Percentiles rank a stretch among this genome's conserved stretches.
Evolutionary conservation across 2,113 vertebrate species (phyloP).

Genomic region (Silurus glanis): DNA sequence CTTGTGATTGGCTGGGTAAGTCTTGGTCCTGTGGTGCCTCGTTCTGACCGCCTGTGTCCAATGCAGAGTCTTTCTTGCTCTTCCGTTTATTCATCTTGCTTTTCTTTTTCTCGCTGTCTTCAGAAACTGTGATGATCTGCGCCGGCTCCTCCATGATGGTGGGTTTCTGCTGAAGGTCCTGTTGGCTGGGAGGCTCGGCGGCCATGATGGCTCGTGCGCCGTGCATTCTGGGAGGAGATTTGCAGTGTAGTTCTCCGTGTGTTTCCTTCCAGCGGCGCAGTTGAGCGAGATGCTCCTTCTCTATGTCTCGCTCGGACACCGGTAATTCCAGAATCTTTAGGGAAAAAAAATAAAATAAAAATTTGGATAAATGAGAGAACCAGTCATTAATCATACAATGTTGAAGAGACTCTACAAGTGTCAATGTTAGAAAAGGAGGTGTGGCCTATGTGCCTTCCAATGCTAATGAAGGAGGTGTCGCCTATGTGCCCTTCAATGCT

Average conservation of each 20-base stretch:
- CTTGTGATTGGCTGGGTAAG: conserved; percentile 50
- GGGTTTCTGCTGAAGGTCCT: conserved; percentile 81
- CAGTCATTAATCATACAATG: no score
- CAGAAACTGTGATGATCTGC: conserved; percentile 28
- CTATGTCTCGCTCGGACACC: conserved; percentile 87
- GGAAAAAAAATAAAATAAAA: neutral
- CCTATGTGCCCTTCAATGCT: neutral
- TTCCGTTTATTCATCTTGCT: conserved; percentile 34
- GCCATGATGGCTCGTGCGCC: conserved; percentile 91
- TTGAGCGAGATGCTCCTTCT: conserved; percentile 90
- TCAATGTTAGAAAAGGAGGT: neutral
- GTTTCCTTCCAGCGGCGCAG: conserved; percentile 87
- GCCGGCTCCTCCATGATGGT: conserved; percentile 81
- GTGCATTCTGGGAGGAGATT: conserved; percentile 87
- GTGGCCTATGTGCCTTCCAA: neutral
- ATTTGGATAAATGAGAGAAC: no score
- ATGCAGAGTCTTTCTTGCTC: conserved; percentile 9
- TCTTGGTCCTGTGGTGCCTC: neutral
- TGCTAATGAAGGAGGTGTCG: neutral
- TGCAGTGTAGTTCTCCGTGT: conserved; percentile 83
- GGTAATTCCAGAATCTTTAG: conserved; percentile 83
- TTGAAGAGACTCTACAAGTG: no score
- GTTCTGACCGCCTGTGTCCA: conserved; percentile 25
- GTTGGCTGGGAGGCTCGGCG: conserved; percentile 79
- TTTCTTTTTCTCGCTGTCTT: conserved; percentile 17